Evolutionary conservation across 2,797 vertebrate species (phyloP), one percentile per base, ranked within the genome.

Genomic region (Psittacula derbiana): DNA sequence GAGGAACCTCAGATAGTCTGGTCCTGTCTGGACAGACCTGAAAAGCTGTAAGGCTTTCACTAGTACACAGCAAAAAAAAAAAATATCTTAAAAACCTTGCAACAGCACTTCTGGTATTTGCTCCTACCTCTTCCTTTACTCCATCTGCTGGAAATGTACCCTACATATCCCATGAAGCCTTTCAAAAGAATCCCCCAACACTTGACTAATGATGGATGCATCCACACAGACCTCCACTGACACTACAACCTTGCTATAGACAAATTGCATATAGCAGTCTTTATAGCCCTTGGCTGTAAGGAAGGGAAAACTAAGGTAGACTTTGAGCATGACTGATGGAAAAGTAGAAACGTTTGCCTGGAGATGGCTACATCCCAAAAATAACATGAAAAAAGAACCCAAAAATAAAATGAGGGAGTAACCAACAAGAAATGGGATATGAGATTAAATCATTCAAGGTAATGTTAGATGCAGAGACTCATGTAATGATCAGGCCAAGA

Each of bases 31-130:
- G 75, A 75, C 57, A 79, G 76, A 69, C 30, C 53, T 70, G 70
- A 70, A 82, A 84, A 85, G 40, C 86, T 97, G 62, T 60, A 83
- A 86, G 20, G 36, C 12, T 88, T 91, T 92, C 72, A 65, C 27
- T 53, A 18, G n/a, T 30, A 24, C 25, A 33, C 21, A 66, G 53
- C 27, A 90, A 44, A 58, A 55, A 13, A 24, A 47, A 46, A 40
- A 11, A 4, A 20, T 31, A 86, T 40, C 43, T 80, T 76, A 44
- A 83, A 83, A 85, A 41, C 21, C 41, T 76, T 81, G 62, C 61
- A 90, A 52, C 25, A 60, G 5, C 67, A 50, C 17, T 88, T 88
- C 28, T 58, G 58, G 6, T 36, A 52, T 13, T 38, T 80, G 49
- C 12, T 43, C 11, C 31, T 85, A 73, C n/a, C 40, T 31, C 27